Conservation (phyloP, 2,113 vertebrate genomes). For the Albula goreensis region DNA sequence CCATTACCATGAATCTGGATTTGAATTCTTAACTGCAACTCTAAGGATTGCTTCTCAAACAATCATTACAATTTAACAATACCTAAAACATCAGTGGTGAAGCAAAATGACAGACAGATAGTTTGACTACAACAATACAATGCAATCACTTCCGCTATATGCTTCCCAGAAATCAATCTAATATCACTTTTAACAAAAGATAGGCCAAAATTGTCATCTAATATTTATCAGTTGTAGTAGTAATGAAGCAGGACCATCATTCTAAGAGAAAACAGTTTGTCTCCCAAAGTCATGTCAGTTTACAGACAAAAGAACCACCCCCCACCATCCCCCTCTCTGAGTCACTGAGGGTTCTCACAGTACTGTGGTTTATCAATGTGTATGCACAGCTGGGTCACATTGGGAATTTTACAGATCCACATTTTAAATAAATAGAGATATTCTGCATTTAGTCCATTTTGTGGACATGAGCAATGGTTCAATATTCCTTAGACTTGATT, state of each 20-base stretch:
- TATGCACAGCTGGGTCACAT: constrained; percentile 47
- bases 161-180: not conserved
- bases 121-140: not conserved
- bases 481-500: not conserved
- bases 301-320: not conserved
- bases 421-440: constrained; percentile 32
- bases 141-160: constrained; percentile 1
- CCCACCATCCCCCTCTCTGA: not conserved
- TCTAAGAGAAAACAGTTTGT: not conserved
- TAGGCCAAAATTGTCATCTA: no score
- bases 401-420: constrained; percentile 31
- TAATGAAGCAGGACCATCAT: not conserved
- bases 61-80: not conserved
- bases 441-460: constrained; percentile 21
- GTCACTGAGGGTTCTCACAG: constrained; percentile 9
- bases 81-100: no score
- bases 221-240: no score
- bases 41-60: not conserved
- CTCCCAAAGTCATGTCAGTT: not conserved
- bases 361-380: constrained; percentile 29
- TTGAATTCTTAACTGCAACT: not conserved
- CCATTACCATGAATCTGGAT: not conserved
- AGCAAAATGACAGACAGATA: not conserved
- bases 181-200: no score
- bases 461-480: not conserved